Base-by-base conservation (phyloP, 2,797 vertebrate species). In the Sebastes steindachneri region DNA sequence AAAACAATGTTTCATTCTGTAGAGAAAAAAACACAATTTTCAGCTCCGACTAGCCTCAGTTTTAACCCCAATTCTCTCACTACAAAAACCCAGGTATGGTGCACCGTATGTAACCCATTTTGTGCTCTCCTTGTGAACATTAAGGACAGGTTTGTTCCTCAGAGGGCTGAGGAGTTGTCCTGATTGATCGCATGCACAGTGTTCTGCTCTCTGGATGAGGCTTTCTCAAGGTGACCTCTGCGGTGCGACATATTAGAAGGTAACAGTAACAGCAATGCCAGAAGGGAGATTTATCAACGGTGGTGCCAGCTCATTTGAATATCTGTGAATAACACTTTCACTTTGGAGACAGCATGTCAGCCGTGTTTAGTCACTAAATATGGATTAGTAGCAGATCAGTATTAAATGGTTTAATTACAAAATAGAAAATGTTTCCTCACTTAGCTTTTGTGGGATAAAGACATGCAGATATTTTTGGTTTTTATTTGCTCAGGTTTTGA, bases 1-100 rank as follows among this genome's bases (percentile, higher is more conserved):
- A 89, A 90, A 92, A 86, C 77, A 87, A 85, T 84, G 79, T 92
- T 90, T 80, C 66, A 54, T 84, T 84, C 62, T 64, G 58, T 62
- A 55, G 48, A 77, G 60, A 62, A 65, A 17, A 54, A 17, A 25
- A 48, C 12, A 29, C 31, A 0, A 57, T 68, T 83, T 85, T 64
- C 69, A 68, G 70, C 71, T 57, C 37, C 59, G 72, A 75, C 79
- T 59, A 53, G 77, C 55, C 62, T 80, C 72, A 37, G 0, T 58
- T 41, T 89, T 80, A 79, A 80, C 69, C 71, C 35, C 37, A 41
- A 48, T 84, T 81, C 33, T 66, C 41, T 66, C n/a, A 19, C 74
- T 65, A 51, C 28, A 63, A 79, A 73, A 84, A 25, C 23, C 57
- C 54, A 75, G 77, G 77, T 83, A 75, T 51, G 45, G 60, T 68